A percentile compares a stretch with the other conserved stretches of the same genome.
Conservation (phyloP, 2,113 vertebrate species). For the Peromyscus californicus region DNA sequence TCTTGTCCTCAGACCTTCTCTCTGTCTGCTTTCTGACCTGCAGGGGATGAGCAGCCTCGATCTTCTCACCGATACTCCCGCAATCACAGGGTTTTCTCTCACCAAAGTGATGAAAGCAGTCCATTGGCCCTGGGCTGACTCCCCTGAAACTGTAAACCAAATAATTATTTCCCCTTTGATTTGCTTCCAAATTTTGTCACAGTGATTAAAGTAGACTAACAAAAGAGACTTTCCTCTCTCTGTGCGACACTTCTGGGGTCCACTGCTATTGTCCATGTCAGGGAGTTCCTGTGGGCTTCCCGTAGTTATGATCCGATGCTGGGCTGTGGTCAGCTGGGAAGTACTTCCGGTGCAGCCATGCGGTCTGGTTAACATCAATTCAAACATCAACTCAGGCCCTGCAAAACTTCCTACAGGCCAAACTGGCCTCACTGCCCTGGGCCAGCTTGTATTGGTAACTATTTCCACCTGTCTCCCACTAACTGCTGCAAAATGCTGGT, state of each 20-base stretch:
- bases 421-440: not conserved
- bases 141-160: not conserved
- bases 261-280: not conserved
- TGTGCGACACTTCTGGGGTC: not conserved
- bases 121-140: not conserved
- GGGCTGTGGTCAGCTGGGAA: not conserved
- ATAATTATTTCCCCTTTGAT: too few relatives aligned
- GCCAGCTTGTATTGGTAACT: not conserved
- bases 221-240: not conserved
- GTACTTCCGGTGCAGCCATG: not conserved
- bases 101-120: too few relatives aligned
- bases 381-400: not conserved
- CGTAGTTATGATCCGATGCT: not conserved
- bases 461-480: not conserved
- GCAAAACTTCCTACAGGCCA: not conserved
- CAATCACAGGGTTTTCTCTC: not conserved
- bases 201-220: not conserved
- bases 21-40: not conserved
- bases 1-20: not conserved
- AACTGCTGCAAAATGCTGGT: not conserved
- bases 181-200: not conserved
- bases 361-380: not conserved
- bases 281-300: not conserved
- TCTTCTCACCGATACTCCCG: too few relatives aligned
- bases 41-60: not conserved